Evolutionary conservation across 2,113 vertebrate species (phyloP).

Genomic region (Chaetodon auriga): DNA sequence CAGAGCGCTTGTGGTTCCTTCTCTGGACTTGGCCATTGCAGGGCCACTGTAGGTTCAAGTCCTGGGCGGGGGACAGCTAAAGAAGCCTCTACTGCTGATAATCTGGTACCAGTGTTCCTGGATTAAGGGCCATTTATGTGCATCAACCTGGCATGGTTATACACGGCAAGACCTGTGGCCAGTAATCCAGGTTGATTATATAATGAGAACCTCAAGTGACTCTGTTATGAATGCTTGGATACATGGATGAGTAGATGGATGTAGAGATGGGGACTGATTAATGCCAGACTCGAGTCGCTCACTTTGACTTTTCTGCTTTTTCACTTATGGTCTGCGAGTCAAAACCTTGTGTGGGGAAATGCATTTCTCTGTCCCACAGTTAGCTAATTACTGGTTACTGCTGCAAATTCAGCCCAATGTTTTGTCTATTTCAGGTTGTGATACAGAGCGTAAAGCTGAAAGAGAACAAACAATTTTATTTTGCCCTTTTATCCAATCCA

Average conservation of each 20-base stretch:
- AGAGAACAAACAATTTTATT: constrained; percentile 33
- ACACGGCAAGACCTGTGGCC: constrained; percentile 20
- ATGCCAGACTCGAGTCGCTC: constrained; percentile 29
- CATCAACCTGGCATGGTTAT: constrained; percentile 26
- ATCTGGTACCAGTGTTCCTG: constrained; percentile 62
- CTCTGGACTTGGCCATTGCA: constrained; percentile 73
- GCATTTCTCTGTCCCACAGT: constrained; percentile 67
- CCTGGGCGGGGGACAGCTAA: constrained; percentile 63
- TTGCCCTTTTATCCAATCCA: constrained; percentile 24
- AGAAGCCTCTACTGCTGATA: constrained; percentile 54
- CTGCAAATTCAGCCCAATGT: constrained; percentile 53
- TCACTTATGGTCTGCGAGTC: constrained; percentile 25
- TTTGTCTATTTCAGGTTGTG: constrained; percentile 70
- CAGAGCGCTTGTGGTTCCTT: constrained; percentile 69
- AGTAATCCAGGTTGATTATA: constrained; percentile 52
- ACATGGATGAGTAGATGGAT: constrained; percentile 1
- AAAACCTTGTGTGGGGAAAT: constrained; percentile 60
- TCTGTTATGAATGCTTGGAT: neutral
- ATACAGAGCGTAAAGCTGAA: constrained; percentile 47
- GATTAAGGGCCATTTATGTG: constrained; percentile 66
- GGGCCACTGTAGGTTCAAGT: constrained; percentile 75
- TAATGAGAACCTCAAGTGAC: constrained; percentile 39
- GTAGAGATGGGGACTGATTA: constrained; percentile 19
- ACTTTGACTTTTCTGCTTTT: neutral
- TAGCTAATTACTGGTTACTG: constrained; percentile 74